phyloP scores from a whole-genome alignment of 2,797 vertebrate genomes.

The Aphelocoma californica region DNA sequence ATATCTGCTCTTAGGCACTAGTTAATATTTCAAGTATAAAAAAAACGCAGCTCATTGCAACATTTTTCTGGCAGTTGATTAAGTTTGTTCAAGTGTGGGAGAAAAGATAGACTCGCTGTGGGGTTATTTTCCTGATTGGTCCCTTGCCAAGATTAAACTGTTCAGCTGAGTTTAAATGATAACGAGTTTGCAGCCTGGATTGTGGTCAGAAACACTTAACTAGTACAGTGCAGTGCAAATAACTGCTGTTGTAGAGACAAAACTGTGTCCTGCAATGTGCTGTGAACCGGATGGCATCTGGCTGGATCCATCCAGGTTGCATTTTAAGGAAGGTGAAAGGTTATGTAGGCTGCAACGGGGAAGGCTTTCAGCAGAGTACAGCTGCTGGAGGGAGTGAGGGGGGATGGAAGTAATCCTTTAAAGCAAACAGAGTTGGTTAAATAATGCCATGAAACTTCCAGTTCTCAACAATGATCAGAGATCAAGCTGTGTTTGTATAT shows the following conservation, averaged over 20 bases:
- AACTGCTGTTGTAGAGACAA: not conserved
- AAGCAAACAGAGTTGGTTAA: constrained; percentile 55
- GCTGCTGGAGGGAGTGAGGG: not conserved
- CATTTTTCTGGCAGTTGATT: not conserved
- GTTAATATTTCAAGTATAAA: not conserved
- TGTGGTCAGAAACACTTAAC: not conserved
- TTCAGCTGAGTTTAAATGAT: not conserved
- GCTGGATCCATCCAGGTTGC: not conserved
- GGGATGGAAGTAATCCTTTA: constrained; percentile 33
- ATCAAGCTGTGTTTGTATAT: constrained; percentile 78
- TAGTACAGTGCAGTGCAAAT: not conserved
- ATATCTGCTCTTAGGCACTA: not conserved
- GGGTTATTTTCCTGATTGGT: not conserved
- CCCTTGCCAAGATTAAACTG: not conserved
- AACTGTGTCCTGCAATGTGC: not conserved
- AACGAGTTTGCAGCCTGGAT: not conserved
- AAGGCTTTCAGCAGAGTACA: not conserved
- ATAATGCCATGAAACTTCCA: constrained; percentile 61
- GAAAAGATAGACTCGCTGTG: not conserved
- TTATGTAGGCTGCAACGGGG: not conserved
- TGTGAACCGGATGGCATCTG: accelerated
- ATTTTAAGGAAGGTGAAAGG: not conserved
- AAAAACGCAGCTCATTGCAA: not conserved
- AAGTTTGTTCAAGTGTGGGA: not conserved
- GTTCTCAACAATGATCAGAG: constrained; percentile 73